A percentile compares a stretch with the other conserved stretches of the same genome.
Evolutionary conservation across 1,140 invertebrate genomes (phyloP).

Genomic region (Euwallacea fornicatus): DNA sequence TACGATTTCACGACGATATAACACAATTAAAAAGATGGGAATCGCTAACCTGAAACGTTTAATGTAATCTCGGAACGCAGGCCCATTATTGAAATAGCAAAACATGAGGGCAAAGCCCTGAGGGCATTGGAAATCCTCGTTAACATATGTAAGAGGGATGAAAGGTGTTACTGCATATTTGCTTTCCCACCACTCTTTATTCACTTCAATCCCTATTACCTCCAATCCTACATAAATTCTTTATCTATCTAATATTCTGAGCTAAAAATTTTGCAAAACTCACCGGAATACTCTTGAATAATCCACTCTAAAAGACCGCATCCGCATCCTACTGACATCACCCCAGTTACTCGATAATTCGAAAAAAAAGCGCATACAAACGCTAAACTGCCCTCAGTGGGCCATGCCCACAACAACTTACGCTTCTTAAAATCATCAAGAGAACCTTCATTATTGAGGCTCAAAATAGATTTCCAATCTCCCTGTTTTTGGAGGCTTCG

Average conservation of each 20-base stretch:
- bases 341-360: constrained; percentile 47
- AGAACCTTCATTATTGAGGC: constrained; percentile 41
- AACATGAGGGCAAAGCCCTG: constrained; percentile 63
- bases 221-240: constrained; percentile 49
- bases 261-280: not conserved
- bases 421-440: constrained; percentile 40
- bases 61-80: constrained; percentile 68
- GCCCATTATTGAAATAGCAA: constrained; percentile 74
- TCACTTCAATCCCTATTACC: constrained; percentile 61
- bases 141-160: constrained; percentile 55
- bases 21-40: not conserved
- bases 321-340: constrained; percentile 62
- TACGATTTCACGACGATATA: constrained; percentile 1
- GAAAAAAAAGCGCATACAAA: constrained; percentile 51
- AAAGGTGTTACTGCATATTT: constrained; percentile 61
- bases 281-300: constrained; percentile 56
- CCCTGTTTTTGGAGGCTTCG: constrained; percentile 41
- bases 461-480: constrained; percentile 46
- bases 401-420: constrained; percentile 63
- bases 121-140: constrained; percentile 39
- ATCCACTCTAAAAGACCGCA: constrained; percentile 63
- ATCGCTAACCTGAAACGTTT: constrained; percentile 53
- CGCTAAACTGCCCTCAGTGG: constrained; percentile 56
- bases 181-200: constrained; percentile 64
- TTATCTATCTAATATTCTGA: no score